Conservation (phyloP, 2,888 invertebrate genomes). For the Lithosia quadra region DNA sequence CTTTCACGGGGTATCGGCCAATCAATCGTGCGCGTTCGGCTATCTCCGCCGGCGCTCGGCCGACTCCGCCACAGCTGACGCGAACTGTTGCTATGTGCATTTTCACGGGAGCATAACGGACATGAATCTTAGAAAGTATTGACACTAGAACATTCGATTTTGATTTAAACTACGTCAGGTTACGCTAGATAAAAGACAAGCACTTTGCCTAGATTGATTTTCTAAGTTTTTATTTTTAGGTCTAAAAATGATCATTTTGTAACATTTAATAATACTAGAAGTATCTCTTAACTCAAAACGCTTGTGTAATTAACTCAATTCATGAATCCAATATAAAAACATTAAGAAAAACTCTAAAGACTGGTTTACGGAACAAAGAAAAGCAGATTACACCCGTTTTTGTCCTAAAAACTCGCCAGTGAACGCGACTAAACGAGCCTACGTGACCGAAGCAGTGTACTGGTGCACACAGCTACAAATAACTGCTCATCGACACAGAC, state of each 20-base stretch:
- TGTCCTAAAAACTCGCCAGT: slow-evolving; percentile 72
- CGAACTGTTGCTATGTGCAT: slow-evolving; percentile 84
- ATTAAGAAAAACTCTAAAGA: slow-evolving; percentile 26
- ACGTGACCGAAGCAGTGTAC: slow-evolving; percentile 83
- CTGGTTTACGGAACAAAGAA: slow-evolving; percentile 63
- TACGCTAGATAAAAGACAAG: neutral
- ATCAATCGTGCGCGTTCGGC: slow-evolving; percentile 70
- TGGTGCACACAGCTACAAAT: slow-evolving; percentile 65
- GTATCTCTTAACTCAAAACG: neutral
- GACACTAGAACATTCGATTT: neutral
- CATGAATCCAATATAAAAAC: slow-evolving; percentile 1
- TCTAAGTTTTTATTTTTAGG: neutral
- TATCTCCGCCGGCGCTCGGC: slow-evolving; percentile 59
- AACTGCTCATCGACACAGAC: slow-evolving; percentile 57
- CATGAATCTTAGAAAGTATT: slow-evolving; percentile 48
- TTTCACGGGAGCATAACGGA: slow-evolving; percentile 62
- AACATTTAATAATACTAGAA: neutral
- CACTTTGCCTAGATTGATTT: neutral
- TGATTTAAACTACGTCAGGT: neutral
- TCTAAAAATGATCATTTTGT: neutral
- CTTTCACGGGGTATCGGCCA: slow-evolving; percentile 63
- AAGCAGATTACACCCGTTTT: slow-evolving; percentile 45
- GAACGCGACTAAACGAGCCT: slow-evolving; percentile 72
- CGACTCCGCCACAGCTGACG: slow-evolving; percentile 75
- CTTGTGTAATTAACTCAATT: neutral